phyloP scores from a whole-genome alignment of 2,113 vertebrate genomes.

The Hippopotamus amphibius region DNA sequence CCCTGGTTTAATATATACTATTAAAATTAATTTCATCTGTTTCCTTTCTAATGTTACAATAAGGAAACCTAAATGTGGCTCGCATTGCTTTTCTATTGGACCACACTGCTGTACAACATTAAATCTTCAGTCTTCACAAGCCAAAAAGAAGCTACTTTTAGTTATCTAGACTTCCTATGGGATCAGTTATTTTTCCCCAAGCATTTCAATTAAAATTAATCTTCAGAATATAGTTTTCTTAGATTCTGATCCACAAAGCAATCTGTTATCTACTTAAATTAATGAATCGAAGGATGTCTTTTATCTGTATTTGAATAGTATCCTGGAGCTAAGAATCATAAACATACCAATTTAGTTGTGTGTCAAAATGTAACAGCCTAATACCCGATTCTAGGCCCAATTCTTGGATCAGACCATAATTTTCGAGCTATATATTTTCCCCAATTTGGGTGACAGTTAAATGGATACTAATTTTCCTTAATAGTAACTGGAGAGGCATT shows the following conservation, averaged over 20 bases:
- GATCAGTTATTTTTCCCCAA: conserved; percentile 60
- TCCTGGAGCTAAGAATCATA: conserved; percentile 80
- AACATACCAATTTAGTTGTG: conserved; percentile 78
- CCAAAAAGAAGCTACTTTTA: background rate
- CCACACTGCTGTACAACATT: background rate
- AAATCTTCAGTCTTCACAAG: background rate
- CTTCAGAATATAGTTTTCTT: conserved; percentile 70
- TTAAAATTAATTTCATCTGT: conserved; percentile 2
- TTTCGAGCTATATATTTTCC: conserved; percentile 74
- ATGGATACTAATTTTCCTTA: conserved; percentile 81
- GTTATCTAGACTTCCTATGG: conserved; percentile 48
- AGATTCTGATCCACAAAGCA: conserved; percentile 71
- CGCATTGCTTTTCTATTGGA: background rate
- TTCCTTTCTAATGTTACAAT: background rate
- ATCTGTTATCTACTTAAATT: conserved; percentile 71
- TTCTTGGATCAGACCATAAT: conserved; percentile 70
- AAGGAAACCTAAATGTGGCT: background rate
- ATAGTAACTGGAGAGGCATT: conserved; percentile 68
- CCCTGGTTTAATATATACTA: background rate
- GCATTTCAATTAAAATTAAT: conserved; percentile 77
- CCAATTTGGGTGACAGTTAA: conserved; percentile 78
- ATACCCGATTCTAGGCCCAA: conserved; percentile 68
- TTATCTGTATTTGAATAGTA: conserved; percentile 73
- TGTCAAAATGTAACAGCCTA: conserved; percentile 73
- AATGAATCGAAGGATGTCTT: conserved; percentile 78